Base-by-base conservation (phyloP, 2,797 vertebrate genomes). In the Prionace glauca region DNA sequence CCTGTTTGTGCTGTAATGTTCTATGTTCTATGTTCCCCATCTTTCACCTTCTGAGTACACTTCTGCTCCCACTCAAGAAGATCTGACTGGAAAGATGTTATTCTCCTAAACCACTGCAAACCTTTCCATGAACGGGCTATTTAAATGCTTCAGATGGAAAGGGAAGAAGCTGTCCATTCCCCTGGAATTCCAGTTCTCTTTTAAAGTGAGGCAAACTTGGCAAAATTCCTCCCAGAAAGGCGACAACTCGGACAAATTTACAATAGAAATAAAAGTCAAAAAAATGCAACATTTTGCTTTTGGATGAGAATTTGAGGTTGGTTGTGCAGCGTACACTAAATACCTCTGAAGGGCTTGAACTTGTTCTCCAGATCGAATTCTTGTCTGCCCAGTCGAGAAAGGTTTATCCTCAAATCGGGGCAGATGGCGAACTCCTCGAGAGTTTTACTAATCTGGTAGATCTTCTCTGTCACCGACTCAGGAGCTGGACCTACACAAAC, bases 361-460 rank as follows among this genome's bases (percentile, higher is more conserved):
- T 99, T 99, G 97, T 99, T 99, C 97, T 99, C 99, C 96, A 99
- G 96, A 97, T 99, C 99, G 97, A 99, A 99, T 96, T 99, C 99
- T 96, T 99, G 99, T 96, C 99, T 98, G 97, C 99, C 99, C 95
- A 99, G 97, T 84, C 98, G 98, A 96, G 99, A 99, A 12, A 99
- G 98, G 97, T 99, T 99, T 50, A 99, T 98, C 97, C 97, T 98
- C 96, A 99, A 98, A 96, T 99, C 99, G 0, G 99, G 98, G 96
- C 99, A 99, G 97, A 99, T 99, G 96, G 99, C 97, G 0, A 98
- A 99, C 96, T 99, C 99, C 97, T 99, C 99, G 8, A 99, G 98
- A 0, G 99, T 99, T 97, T 98, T 98, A 97, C 99, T 99, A 96
- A 99, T 99, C 97, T 99, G 99, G 96, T 98, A 98, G 96, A 99